phyloP scores from a whole-genome alignment of 2,888 invertebrate genomes.

The Apamea sordens region DNA sequence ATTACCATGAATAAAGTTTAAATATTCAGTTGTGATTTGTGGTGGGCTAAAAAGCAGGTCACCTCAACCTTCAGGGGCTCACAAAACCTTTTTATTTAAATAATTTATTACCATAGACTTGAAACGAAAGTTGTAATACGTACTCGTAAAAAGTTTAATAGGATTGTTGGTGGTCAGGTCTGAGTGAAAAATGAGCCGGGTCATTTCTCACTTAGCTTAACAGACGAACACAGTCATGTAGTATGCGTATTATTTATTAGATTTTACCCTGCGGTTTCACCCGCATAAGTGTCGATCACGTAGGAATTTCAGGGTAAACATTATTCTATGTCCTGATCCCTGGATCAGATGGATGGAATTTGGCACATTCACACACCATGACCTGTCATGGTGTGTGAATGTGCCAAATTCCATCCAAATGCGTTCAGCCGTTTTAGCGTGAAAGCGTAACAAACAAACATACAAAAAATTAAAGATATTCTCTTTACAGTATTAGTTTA shows the following conservation, averaged over 20 bases:
- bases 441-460: no score
- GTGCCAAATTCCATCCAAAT: no score
- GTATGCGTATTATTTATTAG: background rate
- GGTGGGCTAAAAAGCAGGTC: conserved; percentile 28
- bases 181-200: conserved; percentile 10
- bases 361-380: no score
- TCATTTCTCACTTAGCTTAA: conserved; percentile 37
- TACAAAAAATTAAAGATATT: no score
- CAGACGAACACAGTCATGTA: background rate
- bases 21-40: conserved; percentile 29
- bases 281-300: no score
- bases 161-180: conserved; percentile 14
- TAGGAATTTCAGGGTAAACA: no score
- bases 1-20: background rate
- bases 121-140: conserved; percentile 56
- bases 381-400: no score
- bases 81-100: conserved; percentile 55
- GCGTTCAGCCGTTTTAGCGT: no score
- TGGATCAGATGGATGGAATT: no score
- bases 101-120: conserved; percentile 56
- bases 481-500: no score
- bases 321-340: no score
- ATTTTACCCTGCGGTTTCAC: no score
- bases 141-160: conserved; percentile 56
- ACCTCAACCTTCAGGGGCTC: conserved; percentile 30